Evolutionary conservation across 2,888 invertebrate species (phyloP).

Genomic region (Lapara coniferarum): DNA sequence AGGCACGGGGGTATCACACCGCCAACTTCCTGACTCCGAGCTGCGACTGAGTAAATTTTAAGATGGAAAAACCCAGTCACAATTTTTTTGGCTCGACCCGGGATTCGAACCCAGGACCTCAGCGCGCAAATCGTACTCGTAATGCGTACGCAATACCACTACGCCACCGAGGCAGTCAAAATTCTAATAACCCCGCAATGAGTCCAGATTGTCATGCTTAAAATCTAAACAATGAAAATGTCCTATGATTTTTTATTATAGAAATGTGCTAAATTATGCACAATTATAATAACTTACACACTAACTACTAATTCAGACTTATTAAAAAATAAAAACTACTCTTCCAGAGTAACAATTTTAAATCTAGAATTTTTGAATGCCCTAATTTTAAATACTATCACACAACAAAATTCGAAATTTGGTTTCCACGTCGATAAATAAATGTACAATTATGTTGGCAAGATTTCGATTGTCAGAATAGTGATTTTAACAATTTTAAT

Average conservation of each 20-base stretch:
- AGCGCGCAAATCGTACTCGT: no score
- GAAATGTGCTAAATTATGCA: constrained; percentile 6
- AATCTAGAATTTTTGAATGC: constrained; percentile 37
- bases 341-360: constrained; percentile 46
- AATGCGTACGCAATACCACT: no score
- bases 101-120: no score
- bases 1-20: no score
- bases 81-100: no score
- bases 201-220: background rate
- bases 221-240: constrained; percentile 2
- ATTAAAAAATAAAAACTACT: constrained; percentile 44
- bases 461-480: background rate
- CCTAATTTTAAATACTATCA: constrained; percentile 40
- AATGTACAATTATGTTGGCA: background rate
- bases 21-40: no score
- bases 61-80: no score
- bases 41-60: no score
- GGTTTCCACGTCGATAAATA: constrained; percentile 31
- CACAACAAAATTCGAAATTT: constrained; percentile 39
- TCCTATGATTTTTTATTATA: constrained; percentile 4
- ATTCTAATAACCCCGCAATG: constrained; percentile 3
- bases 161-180: no score
- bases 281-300: constrained; percentile 28
- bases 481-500: background rate
- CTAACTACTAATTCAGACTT: constrained; percentile 47